A percentile compares a stretch with the other conserved stretches of the same genome.
Evolutionary conservation across 2,888 invertebrate species (phyloP).

Genomic region (Pardosa pseudoannulata): DNA sequence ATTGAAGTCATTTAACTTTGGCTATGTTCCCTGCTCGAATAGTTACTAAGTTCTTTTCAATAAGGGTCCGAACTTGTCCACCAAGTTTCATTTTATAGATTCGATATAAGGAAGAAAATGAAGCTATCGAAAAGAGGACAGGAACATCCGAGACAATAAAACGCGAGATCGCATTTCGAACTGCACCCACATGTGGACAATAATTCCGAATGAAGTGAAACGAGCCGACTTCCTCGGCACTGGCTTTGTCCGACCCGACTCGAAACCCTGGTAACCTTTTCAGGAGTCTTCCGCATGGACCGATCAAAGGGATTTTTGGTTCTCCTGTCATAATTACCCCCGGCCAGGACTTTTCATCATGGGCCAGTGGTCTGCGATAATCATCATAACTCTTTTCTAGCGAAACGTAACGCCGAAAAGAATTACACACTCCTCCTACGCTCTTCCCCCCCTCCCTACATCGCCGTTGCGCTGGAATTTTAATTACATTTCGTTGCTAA

Average conservation of each 20-base stretch:
- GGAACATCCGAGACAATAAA: too few relatives aligned
- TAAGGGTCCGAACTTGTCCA: too few relatives aligned
- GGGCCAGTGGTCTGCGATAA: constrained; percentile 49
- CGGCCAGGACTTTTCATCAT: constrained; percentile 24
- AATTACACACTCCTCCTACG: not conserved
- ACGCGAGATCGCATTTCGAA: too few relatives aligned
- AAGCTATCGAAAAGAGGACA: too few relatives aligned
- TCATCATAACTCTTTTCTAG: constrained; percentile 63
- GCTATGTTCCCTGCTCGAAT: too few relatives aligned
- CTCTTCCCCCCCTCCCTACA: too few relatives aligned
- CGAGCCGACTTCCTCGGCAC: not conserved
- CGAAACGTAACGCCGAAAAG: constrained; percentile 59
- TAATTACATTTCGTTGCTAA: constrained; percentile 69
- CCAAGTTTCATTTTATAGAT: too few relatives aligned
- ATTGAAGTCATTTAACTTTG: too few relatives aligned
- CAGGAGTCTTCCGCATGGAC: not conserved
- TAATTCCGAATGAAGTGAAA: too few relatives aligned
- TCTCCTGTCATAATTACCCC: constrained; percentile 14
- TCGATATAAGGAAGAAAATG: too few relatives aligned
- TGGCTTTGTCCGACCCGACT: not conserved
- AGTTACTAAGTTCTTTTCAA: too few relatives aligned
- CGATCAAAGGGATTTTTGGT: constrained; percentile 26
- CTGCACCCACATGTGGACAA: too few relatives aligned
- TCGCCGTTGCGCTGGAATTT: constrained; percentile 47
- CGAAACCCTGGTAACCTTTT: not conserved